Percentiles rank a stretch among this genome's conserved stretches.
Conservation (phyloP, 2,888 invertebrate species). For the Liposcelis brunnea region DNA sequence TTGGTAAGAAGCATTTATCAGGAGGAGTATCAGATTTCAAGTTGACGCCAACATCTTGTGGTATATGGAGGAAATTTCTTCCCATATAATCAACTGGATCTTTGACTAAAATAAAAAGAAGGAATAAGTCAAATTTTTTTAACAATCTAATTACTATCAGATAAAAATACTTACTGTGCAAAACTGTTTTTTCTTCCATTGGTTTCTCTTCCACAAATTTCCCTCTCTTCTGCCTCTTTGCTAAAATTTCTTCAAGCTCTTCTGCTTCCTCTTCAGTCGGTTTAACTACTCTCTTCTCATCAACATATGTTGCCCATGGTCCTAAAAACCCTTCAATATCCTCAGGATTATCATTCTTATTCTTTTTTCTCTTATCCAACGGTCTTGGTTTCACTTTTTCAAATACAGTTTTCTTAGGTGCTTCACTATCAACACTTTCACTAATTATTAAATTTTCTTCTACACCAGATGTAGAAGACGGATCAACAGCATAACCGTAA, state of each 20-base stretch:
- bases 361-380: slow-evolving; percentile 63
- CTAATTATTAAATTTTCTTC: slow-evolving; percentile 28
- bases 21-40: slow-evolving; percentile 74
- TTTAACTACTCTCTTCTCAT: slow-evolving; percentile 73
- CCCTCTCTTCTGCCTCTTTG: slow-evolving; percentile 77
- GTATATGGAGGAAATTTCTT: slow-evolving; percentile 80
- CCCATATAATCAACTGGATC: slow-evolving; percentile 93
- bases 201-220: slow-evolving; percentile 80
- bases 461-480: slow-evolving; percentile 35
- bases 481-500: slow-evolving; percentile 87
- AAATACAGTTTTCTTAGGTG: slow-evolving; percentile 75
- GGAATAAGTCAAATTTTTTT: slow-evolving; percentile 1
- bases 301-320: slow-evolving; percentile 91
- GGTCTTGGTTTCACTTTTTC: slow-evolving; percentile 59
- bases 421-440: slow-evolving; percentile 50
- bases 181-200: slow-evolving; percentile 83
- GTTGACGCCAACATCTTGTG: slow-evolving; percentile 84
- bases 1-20: slow-evolving; percentile 89
- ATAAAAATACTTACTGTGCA: slow-evolving; percentile 54
- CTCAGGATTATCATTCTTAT: slow-evolving; percentile 72
- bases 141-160: not conserved
- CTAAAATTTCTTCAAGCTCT: slow-evolving; percentile 82
- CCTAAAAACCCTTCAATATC: slow-evolving; percentile 93
- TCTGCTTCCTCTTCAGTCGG: slow-evolving; percentile 90
- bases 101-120: slow-evolving; percentile 46